These are phyloP conservation scores for Homarus gammarus DNA, from an alignment of 2,888 invertebrate genomes.

Conservation along the genomic window DNA sequence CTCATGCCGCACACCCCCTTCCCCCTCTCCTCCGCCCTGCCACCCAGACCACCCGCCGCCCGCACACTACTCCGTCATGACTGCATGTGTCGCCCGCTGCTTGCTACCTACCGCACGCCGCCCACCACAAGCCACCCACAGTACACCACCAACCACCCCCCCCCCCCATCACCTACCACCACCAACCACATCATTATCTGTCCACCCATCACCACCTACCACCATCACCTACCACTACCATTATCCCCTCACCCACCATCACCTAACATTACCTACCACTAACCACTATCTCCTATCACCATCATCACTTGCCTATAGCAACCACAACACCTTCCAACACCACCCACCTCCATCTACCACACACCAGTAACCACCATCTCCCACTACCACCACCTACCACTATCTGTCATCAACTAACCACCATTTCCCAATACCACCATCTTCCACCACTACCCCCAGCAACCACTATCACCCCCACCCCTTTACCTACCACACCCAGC, in stretches of 20 bases:
- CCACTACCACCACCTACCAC: neutral
- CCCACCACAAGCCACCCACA: neutral
- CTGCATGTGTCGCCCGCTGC: neutral
- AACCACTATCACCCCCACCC: too few relatives aligned
- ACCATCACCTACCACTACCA: too few relatives aligned
- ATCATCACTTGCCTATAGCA: too few relatives aligned
- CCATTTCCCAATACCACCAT: neutral
- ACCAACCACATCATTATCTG: neutral
- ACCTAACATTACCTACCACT: neutral
- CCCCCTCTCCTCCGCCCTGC: neutral
- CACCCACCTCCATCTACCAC: neutral
- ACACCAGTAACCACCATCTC: neutral
- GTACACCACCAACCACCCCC: too few relatives aligned
- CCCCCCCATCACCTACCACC: neutral
- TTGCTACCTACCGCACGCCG: slow-evolving; percentile 5
- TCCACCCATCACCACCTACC: neutral
- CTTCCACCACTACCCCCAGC: neutral
- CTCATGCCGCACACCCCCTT: neutral
- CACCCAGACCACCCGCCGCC: neutral
- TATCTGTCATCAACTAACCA: neutral
- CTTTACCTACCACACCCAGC: neutral
- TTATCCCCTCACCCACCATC: neutral
- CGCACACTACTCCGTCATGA: neutral
- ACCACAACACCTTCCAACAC: too few relatives aligned
- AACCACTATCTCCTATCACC: neutral